Conservation (phyloP, 2,113 vertebrate genomes). For the Ophthalmolycus amberensis region DNA sequence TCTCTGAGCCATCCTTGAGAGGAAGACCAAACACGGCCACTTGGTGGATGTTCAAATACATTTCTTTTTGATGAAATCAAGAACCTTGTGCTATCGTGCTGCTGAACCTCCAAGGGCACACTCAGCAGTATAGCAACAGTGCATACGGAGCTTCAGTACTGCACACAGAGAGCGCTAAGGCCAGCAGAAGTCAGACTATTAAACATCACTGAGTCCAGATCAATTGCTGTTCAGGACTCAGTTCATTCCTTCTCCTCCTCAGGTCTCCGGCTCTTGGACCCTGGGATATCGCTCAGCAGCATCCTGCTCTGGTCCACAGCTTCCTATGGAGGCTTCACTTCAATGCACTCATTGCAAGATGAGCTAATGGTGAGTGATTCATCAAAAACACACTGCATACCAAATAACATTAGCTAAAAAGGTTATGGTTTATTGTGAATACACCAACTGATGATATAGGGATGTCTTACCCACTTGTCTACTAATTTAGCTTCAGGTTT, state of each 20-base stretch:
- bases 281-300: conserved; percentile 41
- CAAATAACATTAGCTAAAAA: conserved; percentile 6
- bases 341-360: conserved; percentile 14
- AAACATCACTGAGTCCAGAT: conserved; percentile 58
- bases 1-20: conserved; percentile 11
- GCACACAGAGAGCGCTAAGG: conserved; percentile 8
- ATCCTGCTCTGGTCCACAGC: conserved; percentile 18
- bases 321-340: conserved; percentile 34
- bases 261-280: conserved; percentile 60
- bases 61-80: conserved; percentile 39
- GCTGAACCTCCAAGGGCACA: conserved; percentile 28
- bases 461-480: not conserved
- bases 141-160: not conserved
- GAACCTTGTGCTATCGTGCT: conserved; percentile 21
- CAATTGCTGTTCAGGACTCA: conserved; percentile 50
- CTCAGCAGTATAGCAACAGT: not conserved
- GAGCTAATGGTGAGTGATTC: conserved; percentile 49
- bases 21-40: not conserved
- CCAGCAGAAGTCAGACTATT: conserved; percentile 53
- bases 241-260: conserved; percentile 25
- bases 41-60: conserved; percentile 29
- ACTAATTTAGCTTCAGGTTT: not conserved
- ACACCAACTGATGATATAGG: not conserved
- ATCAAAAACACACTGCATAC: conserved; percentile 25
- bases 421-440: not conserved